These are phyloP conservation scores for Pampusana beccarii DNA, from an alignment of 2,113 vertebrate genomes.

Conservation along the genomic window DNA sequence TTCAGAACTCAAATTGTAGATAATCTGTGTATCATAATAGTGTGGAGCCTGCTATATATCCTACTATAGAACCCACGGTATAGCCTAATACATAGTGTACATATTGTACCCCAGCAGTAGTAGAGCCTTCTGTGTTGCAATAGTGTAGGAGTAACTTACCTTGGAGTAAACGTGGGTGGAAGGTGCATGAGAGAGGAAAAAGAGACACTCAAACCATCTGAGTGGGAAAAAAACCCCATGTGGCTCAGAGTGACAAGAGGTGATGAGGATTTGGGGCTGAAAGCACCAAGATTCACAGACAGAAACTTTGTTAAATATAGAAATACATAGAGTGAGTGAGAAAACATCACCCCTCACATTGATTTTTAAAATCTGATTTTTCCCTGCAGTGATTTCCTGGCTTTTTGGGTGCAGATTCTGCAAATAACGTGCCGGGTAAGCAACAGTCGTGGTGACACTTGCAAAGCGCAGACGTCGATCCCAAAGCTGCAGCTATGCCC, in stretches of 20 bases:
- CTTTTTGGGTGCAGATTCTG: background rate
- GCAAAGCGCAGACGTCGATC: rapidly evolving
- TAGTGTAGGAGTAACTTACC: rapidly evolving
- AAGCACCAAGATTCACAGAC: rapidly evolving
- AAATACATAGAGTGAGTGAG: background rate
- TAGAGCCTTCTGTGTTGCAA: rapidly evolving
- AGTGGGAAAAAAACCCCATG: background rate
- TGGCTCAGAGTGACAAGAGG: background rate
- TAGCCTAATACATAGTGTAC: background rate
- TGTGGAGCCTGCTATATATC: background rate
- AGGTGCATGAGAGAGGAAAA: background rate
- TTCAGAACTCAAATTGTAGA: background rate
- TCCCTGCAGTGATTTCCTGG: background rate
- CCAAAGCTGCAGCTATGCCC: background rate
- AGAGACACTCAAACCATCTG: too few species aligned
- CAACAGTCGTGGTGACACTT: rapidly evolving
- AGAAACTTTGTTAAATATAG: background rate
- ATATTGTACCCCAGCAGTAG: rapidly evolving
- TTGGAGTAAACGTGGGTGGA: background rate
- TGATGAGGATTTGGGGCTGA: background rate
- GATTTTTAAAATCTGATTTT: background rate
- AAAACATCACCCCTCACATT: rapidly evolving
- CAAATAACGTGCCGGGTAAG: rapidly evolving
- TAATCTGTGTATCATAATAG: too few species aligned
- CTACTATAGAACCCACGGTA: background rate